Percentiles rank a stretch among this genome's conserved stretches.
phyloP scores from a whole-genome alignment of 2,797 vertebrate genomes.

The Coilia nasus region DNA sequence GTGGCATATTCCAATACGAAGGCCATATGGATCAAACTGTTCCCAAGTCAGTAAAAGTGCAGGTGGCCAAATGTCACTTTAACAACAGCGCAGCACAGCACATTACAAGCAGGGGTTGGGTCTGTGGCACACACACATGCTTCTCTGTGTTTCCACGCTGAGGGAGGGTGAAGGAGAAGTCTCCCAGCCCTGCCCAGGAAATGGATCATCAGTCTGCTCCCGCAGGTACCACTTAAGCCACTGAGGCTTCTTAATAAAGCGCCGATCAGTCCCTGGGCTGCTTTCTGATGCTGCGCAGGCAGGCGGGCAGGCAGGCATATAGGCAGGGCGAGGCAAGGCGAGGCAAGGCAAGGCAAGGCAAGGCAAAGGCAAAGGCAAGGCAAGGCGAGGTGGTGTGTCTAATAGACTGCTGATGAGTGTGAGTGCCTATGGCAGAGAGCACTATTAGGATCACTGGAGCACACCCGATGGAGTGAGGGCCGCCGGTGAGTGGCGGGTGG shows the following conservation, averaged over 20 bases:
- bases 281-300: conserved; percentile 50
- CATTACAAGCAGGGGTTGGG: background rate
- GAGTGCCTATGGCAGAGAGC: conserved; percentile 59
- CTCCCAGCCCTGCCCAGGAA: too few species aligned
- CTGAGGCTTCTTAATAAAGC: conserved; percentile 62
- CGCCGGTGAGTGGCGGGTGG: background rate
- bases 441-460: conserved; percentile 41
- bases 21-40: background rate
- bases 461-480: background rate
- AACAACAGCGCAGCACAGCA: background rate
- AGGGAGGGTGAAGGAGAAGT: background rate
- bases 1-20: too few species aligned
- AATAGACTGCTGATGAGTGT: conserved; percentile 57
- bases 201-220: conserved; percentile 57
- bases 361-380: background rate
- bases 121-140: background rate
- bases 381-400: conserved; percentile 41
- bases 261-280: conserved; percentile 53
- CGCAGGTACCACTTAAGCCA: conserved; percentile 54
- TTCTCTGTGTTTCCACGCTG: too few species aligned
- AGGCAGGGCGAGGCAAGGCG: too few species aligned
- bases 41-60: background rate
- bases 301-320: conserved; percentile 51
- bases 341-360: too few species aligned
- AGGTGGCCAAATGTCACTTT: background rate